Base-by-base conservation (phyloP, 2,888 invertebrate species). In the Acrocyrtus sp. region DNA sequence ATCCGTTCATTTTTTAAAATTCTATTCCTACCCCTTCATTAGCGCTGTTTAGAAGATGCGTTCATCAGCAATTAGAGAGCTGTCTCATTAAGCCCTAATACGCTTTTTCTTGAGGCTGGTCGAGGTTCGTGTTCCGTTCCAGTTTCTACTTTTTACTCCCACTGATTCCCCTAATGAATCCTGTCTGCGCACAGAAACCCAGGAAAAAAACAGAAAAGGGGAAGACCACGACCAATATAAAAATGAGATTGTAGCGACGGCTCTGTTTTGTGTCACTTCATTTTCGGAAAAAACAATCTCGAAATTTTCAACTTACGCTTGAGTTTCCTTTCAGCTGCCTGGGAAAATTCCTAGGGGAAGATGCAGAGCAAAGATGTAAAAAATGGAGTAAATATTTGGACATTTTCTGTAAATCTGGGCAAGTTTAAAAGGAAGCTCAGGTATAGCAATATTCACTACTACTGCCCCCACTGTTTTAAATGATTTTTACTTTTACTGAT, bases 51-150 rank as follows among this genome's bases (percentile, higher is more conserved):
- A 34, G 12, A 34, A 34, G 5, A 34, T 8, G 34, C 34, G 34
- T 34, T 34, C 34, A 34, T 34, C 34, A 34, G n/a, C n/a, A 34
- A 34, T 34, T 34, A 34, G n/a, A 34, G 34, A 34, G n/a, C 34
- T 34, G 12, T 5, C 61, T 69, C 68, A 69, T 60, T 69, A 66
- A 48, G 45, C 43, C 39, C 17, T 47, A 69, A 61, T 60, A 34
- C n/a, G 39, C 27, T 26, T 48, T 48, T 21, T 15, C 54, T 69
- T 69, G 61, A 29, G 68, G 6, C 60, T 69, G 68, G 61, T 60
- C 60, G 53, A 29, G 67, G 58, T 66, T 48, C n/a, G n/a, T n/a
- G n/a, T n/a, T n/a, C n/a, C n/a, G n/a, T n/a, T n/a, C n/a, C 5
- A 34, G 34, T 12, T 34, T 34, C 12, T 34, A 34, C 34, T 34